Percentiles rank a stretch among this genome's conserved stretches.
phyloP scores from a whole-genome alignment of 2,113 vertebrate genomes.

The Toxotes chatareus region DNA sequence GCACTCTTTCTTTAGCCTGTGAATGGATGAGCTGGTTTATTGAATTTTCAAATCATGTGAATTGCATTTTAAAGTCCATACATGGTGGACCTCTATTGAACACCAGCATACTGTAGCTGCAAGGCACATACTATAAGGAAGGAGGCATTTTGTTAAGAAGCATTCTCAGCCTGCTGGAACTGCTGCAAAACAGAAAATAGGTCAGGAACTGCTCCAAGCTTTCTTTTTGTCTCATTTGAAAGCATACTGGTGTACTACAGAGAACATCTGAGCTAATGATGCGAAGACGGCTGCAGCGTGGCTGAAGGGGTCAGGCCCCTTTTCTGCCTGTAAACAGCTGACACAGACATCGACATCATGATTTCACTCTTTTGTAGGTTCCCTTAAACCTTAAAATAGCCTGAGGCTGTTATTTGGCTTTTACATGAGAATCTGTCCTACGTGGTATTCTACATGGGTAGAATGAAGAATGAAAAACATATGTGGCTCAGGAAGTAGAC shows the following conservation, averaged over 20 bases:
- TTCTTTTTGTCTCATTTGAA: conserved; percentile 45
- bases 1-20: conserved; percentile 14
- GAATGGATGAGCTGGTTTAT: conserved; percentile 28
- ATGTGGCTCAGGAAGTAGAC: neutral
- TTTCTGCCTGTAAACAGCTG: neutral
- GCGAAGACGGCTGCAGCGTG: neutral
- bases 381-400: neutral
- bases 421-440: neutral
- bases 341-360: neutral
- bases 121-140: conserved; percentile 27
- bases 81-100: conserved; percentile 7
- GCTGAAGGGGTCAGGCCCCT: neutral
- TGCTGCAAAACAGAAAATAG: conserved; percentile 60
- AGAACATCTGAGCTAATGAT: conserved; percentile 22
- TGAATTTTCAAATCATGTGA: conserved; percentile 13
- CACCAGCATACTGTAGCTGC: conserved; percentile 27
- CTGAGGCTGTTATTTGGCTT: neutral
- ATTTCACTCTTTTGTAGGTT: neutral
- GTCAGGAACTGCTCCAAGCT: conserved; percentile 63
- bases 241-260: conserved; percentile 20
- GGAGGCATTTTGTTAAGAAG: conserved; percentile 46
- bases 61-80: conserved; percentile 34
- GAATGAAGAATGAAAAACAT: too few relatives aligned
- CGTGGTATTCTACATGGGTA: too few relatives aligned
- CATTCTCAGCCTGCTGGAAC: conserved; percentile 29